These are phyloP conservation scores for Peromyscus aztecus DNA, from an alignment of 2,797 vertebrate genomes.

Conservation along the genomic window DNA sequence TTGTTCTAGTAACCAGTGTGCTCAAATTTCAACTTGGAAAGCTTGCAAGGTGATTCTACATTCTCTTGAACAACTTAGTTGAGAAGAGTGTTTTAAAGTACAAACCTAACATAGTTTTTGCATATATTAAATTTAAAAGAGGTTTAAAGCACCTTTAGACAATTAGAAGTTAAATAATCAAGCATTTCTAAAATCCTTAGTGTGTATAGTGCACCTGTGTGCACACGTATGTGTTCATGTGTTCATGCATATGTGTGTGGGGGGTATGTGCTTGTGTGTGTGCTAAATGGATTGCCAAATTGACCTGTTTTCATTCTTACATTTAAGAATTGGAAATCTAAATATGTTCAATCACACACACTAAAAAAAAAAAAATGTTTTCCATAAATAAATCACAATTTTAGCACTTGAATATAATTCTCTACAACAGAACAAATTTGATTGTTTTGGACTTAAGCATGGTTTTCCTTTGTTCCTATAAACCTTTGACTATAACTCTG, in stretches of 20 bases:
- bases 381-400: not conserved
- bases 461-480: slow-evolving; percentile 25
- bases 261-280: not conserved
- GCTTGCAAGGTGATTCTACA: not conserved
- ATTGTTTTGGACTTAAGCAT: slow-evolving; percentile 42
- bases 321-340: slow-evolving; percentile 42
- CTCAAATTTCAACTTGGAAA: not conserved
- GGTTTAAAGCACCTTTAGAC: slow-evolving; percentile 15
- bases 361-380: slow-evolving; percentile 19
- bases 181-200: not conserved
- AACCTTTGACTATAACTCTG: slow-evolving; percentile 52
- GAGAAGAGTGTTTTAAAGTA: not conserved
- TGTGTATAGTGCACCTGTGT: not conserved
- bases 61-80: not conserved
- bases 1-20: not conserved
- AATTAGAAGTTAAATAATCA: slow-evolving; percentile 20
- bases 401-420: slow-evolving; percentile 9
- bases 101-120: not conserved
- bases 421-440: slow-evolving; percentile 5
- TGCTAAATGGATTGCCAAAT: not conserved
- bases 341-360: not conserved
- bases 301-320: slow-evolving; percentile 32
- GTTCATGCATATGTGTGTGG: not conserved
- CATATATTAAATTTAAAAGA: slow-evolving; percentile 10
- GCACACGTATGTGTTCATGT: rapidly evolving